Evolutionary conservation across 2,113 vertebrate genomes (phyloP).

Genomic region (Dinomys branickii): DNA sequence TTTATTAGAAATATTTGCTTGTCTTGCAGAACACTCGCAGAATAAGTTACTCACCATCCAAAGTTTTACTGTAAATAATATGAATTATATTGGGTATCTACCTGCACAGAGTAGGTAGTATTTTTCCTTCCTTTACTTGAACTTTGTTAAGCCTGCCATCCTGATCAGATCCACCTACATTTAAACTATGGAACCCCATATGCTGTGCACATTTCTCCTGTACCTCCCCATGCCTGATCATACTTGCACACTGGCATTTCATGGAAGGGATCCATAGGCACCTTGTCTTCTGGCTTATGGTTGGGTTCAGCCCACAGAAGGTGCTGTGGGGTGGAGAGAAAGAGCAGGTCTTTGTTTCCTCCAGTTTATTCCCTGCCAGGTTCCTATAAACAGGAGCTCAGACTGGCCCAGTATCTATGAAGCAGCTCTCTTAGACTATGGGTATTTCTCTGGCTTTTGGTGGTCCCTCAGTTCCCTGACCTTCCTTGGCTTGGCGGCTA

Average conservation of each 20-base stretch:
- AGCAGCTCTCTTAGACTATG: background rate
- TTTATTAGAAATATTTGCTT: background rate
- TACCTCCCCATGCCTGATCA: background rate
- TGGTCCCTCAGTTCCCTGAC: background rate
- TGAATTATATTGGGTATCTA: background rate
- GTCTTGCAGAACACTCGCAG: background rate
- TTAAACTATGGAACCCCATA: background rate
- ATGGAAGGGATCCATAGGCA: background rate
- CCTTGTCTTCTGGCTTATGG: background rate
- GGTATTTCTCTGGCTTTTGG: background rate
- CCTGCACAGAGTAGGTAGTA: background rate
- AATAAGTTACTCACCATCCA: background rate
- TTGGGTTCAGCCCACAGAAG: background rate
- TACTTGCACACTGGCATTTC: background rate
- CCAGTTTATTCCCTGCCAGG: background rate
- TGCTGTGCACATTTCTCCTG: background rate
- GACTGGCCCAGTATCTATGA: background rate
- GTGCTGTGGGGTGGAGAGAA: background rate
- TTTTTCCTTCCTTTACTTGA: background rate
- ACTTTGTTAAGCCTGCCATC: background rate
- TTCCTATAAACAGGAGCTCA: background rate
- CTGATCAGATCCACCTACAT: background rate
- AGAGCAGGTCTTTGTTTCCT: background rate
- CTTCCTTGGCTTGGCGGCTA: background rate
- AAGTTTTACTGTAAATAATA: background rate